phyloP scores from a whole-genome alignment of 2,113 vertebrate species.

The Ariopsis seemanni region DNA sequence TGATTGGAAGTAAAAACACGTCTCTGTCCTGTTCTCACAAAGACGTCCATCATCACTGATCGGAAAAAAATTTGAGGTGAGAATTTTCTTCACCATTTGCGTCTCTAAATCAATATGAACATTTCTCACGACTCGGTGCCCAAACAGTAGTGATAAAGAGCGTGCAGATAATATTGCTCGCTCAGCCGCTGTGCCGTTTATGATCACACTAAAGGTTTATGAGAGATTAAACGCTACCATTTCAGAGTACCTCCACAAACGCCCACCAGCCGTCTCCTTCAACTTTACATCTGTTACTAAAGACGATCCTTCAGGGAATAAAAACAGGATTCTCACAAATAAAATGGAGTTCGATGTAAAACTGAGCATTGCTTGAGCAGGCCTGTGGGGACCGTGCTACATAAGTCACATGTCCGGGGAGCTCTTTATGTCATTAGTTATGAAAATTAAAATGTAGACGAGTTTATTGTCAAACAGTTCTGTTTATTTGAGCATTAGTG shows the following conservation, averaged over 20 bases:
- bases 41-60: background rate
- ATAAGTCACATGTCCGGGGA: background rate
- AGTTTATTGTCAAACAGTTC: background rate
- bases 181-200: conserved; percentile 8
- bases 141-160: background rate
- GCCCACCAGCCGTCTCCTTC: conserved; percentile 11
- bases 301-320: background rate
- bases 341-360: background rate
- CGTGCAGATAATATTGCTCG: background rate
- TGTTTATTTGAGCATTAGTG: background rate
- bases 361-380: background rate
- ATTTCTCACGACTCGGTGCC: background rate
- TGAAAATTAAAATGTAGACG: background rate
- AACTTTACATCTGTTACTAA: conserved; percentile 27
- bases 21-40: background rate
- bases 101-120: background rate
- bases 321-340: background rate
- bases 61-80: background rate
- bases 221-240: conserved; percentile 22
- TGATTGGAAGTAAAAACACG: background rate
- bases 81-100: background rate
- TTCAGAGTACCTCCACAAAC: conserved; percentile 1
- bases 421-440: background rate
- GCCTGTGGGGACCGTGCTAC: background rate
- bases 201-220: conserved; percentile 27